Evolutionary conservation across 2,113 vertebrate genomes (phyloP).

Genomic region (Tor tambroides): DNA sequence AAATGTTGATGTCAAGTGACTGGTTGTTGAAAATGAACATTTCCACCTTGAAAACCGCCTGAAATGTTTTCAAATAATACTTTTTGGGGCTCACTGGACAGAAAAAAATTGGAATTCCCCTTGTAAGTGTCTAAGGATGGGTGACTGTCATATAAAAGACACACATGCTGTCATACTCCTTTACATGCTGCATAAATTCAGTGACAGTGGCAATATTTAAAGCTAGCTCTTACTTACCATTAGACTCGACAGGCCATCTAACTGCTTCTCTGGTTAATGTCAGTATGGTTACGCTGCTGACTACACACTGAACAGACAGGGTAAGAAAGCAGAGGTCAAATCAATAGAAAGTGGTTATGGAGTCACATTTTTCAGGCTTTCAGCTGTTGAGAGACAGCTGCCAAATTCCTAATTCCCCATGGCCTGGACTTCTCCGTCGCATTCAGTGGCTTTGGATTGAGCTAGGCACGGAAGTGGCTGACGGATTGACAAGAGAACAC

Average conservation of each 20-base stretch:
- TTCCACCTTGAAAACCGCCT: too few relatives aligned
- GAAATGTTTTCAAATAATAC: too few relatives aligned
- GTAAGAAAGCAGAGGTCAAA: slow-evolving; percentile 22
- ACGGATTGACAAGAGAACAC: background rate
- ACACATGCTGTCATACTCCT: background rate
- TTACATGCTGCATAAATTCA: background rate
- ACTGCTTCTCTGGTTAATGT: slow-evolving; percentile 13
- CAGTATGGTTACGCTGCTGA: background rate
- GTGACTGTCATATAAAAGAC: too few relatives aligned
- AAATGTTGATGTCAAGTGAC: too few relatives aligned
- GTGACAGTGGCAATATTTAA: background rate
- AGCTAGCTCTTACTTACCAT: background rate
- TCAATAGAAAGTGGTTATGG: slow-evolving; percentile 22
- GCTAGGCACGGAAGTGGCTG: background rate
- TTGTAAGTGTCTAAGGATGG: too few relatives aligned
- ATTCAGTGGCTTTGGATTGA: background rate
- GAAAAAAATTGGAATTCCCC: too few relatives aligned
- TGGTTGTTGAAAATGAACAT: too few relatives aligned
- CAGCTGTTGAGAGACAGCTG: slow-evolving; percentile 32
- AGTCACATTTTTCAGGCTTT: slow-evolving; percentile 35
- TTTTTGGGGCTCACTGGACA: too few relatives aligned
- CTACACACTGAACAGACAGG: background rate
- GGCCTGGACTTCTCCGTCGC: slow-evolving; percentile 3
- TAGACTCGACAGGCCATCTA: slow-evolving; percentile 9
- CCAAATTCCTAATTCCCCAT: background rate